phyloP scores from a whole-genome alignment of 2,888 invertebrate genomes.

The Parelbella ahira region DNA sequence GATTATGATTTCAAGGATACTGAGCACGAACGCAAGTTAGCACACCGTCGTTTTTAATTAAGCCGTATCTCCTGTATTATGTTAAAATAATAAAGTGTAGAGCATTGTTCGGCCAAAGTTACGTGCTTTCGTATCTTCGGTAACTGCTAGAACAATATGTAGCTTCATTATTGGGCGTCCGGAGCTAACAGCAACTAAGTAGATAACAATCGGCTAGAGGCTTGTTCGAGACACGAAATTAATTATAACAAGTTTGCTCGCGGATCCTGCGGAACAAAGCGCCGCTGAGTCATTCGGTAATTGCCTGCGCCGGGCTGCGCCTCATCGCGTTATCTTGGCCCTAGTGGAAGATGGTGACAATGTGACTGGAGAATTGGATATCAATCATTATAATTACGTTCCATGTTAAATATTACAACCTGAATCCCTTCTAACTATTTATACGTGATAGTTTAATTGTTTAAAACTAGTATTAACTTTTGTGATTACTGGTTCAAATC shows the following conservation, averaged over 20 bases:
- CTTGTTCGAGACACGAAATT: constrained; percentile 81
- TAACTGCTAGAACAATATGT: constrained; percentile 58
- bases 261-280: constrained; percentile 78
- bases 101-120: constrained; percentile 35
- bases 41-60: too few species aligned
- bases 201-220: constrained; percentile 79
- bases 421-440: too few species aligned
- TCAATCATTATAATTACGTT: constrained; percentile 15
- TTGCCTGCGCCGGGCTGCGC: constrained; percentile 66
- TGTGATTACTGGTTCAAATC: too few species aligned
- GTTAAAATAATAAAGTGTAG: too few species aligned
- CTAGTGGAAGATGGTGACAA: constrained; percentile 44
- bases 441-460: too few species aligned
- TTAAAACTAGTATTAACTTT: too few species aligned
- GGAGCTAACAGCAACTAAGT: constrained; percentile 76
- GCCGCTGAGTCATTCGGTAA: constrained; percentile 78
- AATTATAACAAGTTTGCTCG: constrained; percentile 81
- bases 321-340: constrained; percentile 65
- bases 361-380: constrained; percentile 14
- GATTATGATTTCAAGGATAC: too few species aligned
- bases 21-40: too few species aligned
- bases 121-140: constrained; percentile 8
- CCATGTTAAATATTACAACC: too few species aligned
- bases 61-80: too few species aligned
- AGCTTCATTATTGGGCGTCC: constrained; percentile 72